Percentiles rank a stretch among this genome's conserved stretches.
Conservation (phyloP, 2,113 vertebrate species). For the Xiphophorus couchianus region DNA sequence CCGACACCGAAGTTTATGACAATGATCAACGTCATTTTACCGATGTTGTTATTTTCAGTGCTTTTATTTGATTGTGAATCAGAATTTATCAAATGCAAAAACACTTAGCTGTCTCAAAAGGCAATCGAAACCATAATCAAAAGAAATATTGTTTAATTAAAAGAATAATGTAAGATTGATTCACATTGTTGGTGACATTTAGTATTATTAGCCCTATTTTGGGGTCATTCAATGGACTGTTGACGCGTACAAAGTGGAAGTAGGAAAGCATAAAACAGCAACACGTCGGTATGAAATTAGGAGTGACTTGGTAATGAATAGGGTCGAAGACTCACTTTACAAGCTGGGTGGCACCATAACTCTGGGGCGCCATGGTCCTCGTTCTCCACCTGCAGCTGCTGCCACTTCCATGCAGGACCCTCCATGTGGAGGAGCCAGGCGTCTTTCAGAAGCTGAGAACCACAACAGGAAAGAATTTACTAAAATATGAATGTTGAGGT, state of each 20-base stretch:
- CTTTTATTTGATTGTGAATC: no score
- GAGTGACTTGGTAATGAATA: neutral
- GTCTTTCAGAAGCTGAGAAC: constrained; percentile 91
- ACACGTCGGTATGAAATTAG: neutral
- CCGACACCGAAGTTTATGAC: no score
- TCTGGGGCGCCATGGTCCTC: constrained; percentile 96
- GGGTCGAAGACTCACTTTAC: constrained; percentile 82
- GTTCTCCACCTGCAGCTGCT: constrained; percentile 94
- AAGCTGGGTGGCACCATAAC: constrained; percentile 97
- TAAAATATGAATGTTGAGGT: neutral
- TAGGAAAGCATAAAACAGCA: no score
- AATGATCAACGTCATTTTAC: no score
- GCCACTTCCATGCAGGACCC: constrained; percentile 87
- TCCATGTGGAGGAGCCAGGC: constrained; percentile 96
- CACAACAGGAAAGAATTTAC: neutral
- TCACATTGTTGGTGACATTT: neutral
- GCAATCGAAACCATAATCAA: neutral
- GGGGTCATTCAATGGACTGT: neutral
- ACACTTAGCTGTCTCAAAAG: neutral
- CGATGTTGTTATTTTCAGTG: no score
- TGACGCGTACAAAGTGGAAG: neutral
- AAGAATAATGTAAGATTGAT: neutral
- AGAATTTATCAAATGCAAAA: neutral
- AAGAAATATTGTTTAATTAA: neutral
- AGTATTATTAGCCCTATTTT: neutral